These are phyloP conservation scores for Hippocampus mohnikei DNA, from an alignment of 2,113 vertebrate species.

Conservation along the genomic window DNA sequence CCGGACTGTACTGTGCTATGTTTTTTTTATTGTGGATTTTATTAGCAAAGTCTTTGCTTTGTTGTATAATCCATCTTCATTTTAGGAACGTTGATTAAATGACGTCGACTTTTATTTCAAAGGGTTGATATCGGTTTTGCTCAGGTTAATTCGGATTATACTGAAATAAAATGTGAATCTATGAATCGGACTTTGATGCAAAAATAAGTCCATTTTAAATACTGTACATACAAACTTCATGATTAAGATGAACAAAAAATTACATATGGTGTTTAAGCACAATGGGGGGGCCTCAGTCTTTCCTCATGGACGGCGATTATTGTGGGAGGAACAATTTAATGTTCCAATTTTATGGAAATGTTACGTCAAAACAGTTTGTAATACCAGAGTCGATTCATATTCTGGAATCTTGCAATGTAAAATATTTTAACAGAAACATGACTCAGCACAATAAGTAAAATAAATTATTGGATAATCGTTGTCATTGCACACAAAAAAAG, in stretches of 20 bases:
- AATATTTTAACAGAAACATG: no score
- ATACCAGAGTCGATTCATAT: no score
- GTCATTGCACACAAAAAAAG: no score
- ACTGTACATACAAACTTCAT: not conserved
- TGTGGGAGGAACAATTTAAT: no score
- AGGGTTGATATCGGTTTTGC: not conserved
- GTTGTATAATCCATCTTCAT: not conserved
- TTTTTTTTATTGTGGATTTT: constrained; percentile 2
- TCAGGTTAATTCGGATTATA: not conserved
- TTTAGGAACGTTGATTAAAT: not conserved
- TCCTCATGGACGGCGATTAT: no score
- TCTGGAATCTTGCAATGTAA: no score
- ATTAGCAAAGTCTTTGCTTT: not conserved
- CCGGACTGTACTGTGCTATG: not conserved
- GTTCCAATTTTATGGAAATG: no score
- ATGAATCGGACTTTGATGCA: not conserved
- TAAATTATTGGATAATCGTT: no score
- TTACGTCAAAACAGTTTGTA: no score
- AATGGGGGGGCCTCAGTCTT: no score
- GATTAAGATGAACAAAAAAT: not conserved
- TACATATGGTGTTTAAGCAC: no score
- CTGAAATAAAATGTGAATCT: not conserved
- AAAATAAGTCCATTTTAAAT: not conserved
- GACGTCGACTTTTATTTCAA: not conserved
- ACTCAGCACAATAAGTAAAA: no score